A percentile compares a stretch with the other conserved stretches of the same genome.
Evolutionary conservation across 64 coral and sea anemone genomes (phyloP).

Genomic region (Pocillopora damicornis): DNA sequence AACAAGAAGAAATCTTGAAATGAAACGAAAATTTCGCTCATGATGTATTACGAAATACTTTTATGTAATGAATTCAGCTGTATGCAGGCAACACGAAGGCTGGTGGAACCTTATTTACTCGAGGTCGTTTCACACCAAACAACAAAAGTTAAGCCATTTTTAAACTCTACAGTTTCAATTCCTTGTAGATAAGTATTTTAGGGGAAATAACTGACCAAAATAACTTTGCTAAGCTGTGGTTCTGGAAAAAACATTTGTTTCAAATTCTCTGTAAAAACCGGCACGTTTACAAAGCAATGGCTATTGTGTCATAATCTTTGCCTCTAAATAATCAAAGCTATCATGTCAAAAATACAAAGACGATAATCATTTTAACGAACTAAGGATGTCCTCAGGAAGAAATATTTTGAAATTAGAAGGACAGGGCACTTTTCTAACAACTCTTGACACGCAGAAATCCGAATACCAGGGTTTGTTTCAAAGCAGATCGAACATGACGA

Average conservation of each 20-base stretch:
- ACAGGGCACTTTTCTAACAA: constrained; percentile 1
- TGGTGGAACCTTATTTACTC: background rate
- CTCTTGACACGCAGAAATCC: background rate
- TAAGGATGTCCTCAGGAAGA: background rate
- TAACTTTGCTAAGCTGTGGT: background rate
- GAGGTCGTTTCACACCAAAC: background rate
- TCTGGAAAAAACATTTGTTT: background rate
- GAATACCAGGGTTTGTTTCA: background rate
- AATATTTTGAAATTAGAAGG: background rate
- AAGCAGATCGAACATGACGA: background rate
- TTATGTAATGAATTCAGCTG: background rate
- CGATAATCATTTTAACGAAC: background rate
- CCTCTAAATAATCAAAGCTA: background rate
- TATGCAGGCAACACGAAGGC: background rate
- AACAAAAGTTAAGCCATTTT: background rate
- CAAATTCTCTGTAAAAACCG: too few species aligned
- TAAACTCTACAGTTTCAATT: background rate
- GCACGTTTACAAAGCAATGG: too few species aligned
- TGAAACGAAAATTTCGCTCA: background rate
- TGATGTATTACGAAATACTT: background rate
- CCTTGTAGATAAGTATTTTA: background rate
- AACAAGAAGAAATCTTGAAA: background rate
- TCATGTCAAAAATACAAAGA: background rate
- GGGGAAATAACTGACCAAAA: background rate
- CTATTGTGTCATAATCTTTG: background rate